phyloP scores from a whole-genome alignment of 2,888 invertebrate genomes.

The Himalopsyche japonica region DNA sequence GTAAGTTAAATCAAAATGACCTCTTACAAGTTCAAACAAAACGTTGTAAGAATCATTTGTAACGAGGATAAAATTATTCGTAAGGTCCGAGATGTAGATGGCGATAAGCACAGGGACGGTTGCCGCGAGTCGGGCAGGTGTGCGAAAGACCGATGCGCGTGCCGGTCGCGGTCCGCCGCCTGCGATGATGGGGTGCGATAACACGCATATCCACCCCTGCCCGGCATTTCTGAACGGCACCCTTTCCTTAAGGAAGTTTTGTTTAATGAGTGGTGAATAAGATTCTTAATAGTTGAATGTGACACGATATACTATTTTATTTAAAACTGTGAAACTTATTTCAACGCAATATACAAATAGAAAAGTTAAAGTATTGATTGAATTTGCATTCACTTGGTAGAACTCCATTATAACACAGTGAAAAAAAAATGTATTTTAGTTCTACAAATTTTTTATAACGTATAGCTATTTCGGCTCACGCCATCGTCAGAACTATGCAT shows the following conservation, averaged over 20 bases:
- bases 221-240: background rate
- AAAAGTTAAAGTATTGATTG: too few relatives aligned
- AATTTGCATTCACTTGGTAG: too few relatives aligned
- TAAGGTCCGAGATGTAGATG: background rate
- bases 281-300: background rate
- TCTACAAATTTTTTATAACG: too few relatives aligned
- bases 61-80: background rate
- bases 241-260: background rate
- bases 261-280: background rate
- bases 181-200: constrained; percentile 21
- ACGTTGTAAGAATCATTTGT: background rate
- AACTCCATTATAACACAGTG: too few relatives aligned
- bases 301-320: background rate
- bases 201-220: constrained; percentile 19
- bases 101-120: background rate
- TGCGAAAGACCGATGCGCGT: constrained; percentile 29
- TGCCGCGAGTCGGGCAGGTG: constrained; percentile 28
- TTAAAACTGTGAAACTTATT: background rate
- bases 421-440: too few relatives aligned
- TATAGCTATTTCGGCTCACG: too few relatives aligned
- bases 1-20: background rate
- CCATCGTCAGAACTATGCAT: too few relatives aligned
- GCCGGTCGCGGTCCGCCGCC: constrained; percentile 34
- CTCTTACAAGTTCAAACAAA: background rate
- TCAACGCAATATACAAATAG: too few relatives aligned